A percentile compares a stretch with the other conserved stretches of the same genome.
Conservation (phyloP, 2,888 invertebrate species). For the Epinotia nisella region DNA sequence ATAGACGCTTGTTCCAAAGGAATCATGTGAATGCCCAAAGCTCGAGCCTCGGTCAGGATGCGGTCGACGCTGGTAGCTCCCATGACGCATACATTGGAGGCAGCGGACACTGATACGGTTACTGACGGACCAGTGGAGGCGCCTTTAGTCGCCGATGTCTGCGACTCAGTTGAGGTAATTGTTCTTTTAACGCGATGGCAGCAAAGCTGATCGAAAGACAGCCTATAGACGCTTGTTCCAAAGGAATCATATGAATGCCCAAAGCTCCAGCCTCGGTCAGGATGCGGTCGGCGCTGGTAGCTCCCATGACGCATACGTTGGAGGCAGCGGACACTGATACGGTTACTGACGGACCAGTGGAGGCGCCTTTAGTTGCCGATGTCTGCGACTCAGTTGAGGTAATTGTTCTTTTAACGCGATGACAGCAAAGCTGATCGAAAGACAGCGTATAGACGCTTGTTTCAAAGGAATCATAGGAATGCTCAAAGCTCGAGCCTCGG, state of each 20-base stretch:
- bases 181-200: too few species aligned
- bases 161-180: constrained; percentile 3
- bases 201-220: too few species aligned
- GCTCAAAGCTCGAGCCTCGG: constrained; percentile 53
- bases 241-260: constrained; percentile 21
- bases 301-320: constrained; percentile 16
- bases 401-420: not conserved
- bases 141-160: not conserved
- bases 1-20: too few species aligned
- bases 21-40: constrained; percentile 33
- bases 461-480: too few species aligned
- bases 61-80: constrained; percentile 56
- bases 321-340: not conserved
- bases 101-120: not conserved
- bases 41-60: constrained; percentile 61
- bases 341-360: not conserved
- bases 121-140: not conserved
- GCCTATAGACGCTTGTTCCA: too few species aligned
- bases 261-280: constrained; percentile 57
- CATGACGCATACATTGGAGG: not conserved
- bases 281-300: constrained; percentile 59
- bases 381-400: not conserved
- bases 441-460: too few species aligned
- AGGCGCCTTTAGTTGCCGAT: not conserved
- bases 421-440: too few species aligned